These are phyloP conservation scores for Solea senegalensis DNA, from an alignment of 2,113 vertebrate genomes.

Conservation along the genomic window DNA sequence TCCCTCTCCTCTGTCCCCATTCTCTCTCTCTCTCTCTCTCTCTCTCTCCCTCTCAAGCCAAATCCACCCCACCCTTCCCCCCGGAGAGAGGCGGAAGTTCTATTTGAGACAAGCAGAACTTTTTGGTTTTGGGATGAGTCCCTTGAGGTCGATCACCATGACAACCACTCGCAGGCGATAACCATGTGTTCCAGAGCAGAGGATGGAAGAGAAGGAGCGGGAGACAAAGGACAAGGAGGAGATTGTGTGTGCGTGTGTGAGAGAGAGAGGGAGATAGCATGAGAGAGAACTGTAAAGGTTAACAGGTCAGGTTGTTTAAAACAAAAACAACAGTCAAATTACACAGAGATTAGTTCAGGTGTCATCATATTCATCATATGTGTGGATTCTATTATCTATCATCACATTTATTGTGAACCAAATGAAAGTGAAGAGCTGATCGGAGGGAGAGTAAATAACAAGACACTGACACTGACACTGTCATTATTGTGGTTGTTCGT, in stretches of 20 bases:
- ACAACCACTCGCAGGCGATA: slow-evolving; percentile 77
- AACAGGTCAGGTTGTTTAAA: slow-evolving; percentile 33
- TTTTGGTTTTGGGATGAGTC: slow-evolving; percentile 80
- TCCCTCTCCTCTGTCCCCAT: neutral
- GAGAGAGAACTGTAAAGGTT: slow-evolving; percentile 38
- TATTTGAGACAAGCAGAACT: slow-evolving; percentile 77
- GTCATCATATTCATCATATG: slow-evolving; percentile 1
- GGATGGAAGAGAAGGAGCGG: slow-evolving; percentile 47
- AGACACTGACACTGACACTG: no score
- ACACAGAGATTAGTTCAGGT: neutral
- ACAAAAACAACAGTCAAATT: slow-evolving; percentile 2
- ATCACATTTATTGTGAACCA: neutral
- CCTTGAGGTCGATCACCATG: slow-evolving; percentile 76
- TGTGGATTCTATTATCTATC: neutral
- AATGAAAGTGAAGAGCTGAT: neutral
- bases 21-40: neutral
- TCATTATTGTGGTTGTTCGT: no score
- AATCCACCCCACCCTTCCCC: slow-evolving; percentile 52
- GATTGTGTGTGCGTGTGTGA: neutral
- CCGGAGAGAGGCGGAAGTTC: slow-evolving; percentile 56
- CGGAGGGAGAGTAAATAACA: no score
- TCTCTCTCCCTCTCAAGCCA: slow-evolving; percentile 22
- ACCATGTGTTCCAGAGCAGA: slow-evolving; percentile 70
- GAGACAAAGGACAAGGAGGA: slow-evolving; percentile 2
- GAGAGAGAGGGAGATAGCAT: neutral